phyloP scores from a whole-genome alignment of 1,140 invertebrate genomes.

The Drosophila malerkotliana region DNA sequence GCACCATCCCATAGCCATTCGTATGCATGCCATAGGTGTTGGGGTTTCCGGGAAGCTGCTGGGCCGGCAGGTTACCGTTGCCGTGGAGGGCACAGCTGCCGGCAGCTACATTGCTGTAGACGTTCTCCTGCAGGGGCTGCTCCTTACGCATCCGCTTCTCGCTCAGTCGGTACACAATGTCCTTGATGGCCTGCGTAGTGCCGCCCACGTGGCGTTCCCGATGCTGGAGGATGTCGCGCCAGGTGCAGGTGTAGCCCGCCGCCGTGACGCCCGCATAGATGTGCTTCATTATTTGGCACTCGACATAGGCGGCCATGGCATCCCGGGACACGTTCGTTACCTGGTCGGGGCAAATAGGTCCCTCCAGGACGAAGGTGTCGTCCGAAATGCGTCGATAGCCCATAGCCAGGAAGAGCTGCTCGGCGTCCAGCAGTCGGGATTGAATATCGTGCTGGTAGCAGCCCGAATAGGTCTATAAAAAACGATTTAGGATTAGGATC shows the following conservation, averaged over 20 bases:
- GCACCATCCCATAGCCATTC: conserved; percentile 49
- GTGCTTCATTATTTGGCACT: conserved; percentile 91
- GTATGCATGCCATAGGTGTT: conserved; percentile 56
- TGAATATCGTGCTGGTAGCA: conserved; percentile 94
- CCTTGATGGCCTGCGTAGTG: conserved; percentile 68
- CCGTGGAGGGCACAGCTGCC: conserved; percentile 47
- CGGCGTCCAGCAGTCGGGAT: conserved; percentile 90
- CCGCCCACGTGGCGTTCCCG: conserved; percentile 87
- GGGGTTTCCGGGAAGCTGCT: conserved; percentile 1
- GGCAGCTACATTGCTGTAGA: conserved; percentile 65
- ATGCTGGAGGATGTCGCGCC: conserved; percentile 88
- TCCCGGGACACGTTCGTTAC: conserved; percentile 91
- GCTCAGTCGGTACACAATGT: conserved; percentile 57
- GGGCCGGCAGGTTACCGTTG: conserved; percentile 4
- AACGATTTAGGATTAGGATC: not conserved
- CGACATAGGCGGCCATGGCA: conserved; percentile 94
- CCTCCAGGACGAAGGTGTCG: conserved; percentile 86
- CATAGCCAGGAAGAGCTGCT: conserved; percentile 91
- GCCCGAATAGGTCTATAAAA: conserved; percentile 90
- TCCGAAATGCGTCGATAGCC: conserved; percentile 88
- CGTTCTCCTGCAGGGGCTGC: conserved; percentile 56
- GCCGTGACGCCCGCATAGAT: conserved; percentile 83
- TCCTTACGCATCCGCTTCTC: conserved; percentile 68
- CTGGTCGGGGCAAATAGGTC: conserved; percentile 91
- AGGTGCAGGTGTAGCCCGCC: conserved; percentile 84